These are phyloP conservation scores for Nomada fabriciana DNA, from an alignment of 2,888 invertebrate species.

Conservation along the genomic window DNA sequence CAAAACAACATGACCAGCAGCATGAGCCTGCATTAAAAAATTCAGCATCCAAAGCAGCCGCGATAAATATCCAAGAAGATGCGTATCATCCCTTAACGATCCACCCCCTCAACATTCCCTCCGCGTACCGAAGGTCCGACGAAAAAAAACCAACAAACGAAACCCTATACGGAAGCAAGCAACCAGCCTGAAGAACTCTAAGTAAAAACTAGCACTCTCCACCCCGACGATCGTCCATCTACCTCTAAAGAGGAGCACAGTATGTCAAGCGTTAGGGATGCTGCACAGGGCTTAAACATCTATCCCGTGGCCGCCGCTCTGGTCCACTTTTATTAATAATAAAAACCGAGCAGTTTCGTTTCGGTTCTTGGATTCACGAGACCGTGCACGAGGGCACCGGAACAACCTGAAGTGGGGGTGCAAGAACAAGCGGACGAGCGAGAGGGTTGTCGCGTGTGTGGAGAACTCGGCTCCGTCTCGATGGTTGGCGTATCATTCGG, in stretches of 20 bases:
- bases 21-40: no score
- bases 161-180: background rate
- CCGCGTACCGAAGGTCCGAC: no score
- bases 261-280: background rate
- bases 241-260: background rate
- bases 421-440: background rate
- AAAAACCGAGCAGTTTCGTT: slow-evolving; percentile 4
- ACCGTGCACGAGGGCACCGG: background rate
- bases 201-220: background rate
- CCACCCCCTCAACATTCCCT: no score
- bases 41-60: no score
- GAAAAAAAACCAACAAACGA: background rate
- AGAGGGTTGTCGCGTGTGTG: background rate
- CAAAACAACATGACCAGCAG: no score
- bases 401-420: background rate
- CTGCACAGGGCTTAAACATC: background rate
- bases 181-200: background rate
- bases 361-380: background rate
- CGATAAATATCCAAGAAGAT: no score
- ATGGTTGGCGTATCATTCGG: slow-evolving; percentile 43
- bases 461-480: slow-evolving; percentile 22
- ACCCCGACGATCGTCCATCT: background rate
- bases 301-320: background rate
- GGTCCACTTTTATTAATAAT: slow-evolving; percentile 34
- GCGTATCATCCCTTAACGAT: no score